Evolutionary conservation across 2,797 vertebrate species (phyloP), one percentile per base, ranked within the genome.

Genomic region (Parambassis ranga): DNA sequence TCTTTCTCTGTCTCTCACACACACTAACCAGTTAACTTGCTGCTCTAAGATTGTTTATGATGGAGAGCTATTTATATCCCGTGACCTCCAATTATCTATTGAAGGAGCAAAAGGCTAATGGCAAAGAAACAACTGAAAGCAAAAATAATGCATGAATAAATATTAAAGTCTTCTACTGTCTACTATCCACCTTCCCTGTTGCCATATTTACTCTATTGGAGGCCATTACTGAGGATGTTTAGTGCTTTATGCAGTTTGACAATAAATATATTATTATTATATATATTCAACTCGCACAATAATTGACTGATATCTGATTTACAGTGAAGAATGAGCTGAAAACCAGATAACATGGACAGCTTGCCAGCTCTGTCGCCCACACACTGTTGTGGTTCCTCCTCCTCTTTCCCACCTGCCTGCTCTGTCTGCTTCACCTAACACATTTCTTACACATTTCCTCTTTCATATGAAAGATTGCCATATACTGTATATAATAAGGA

Each of bases 371-470:
- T 1, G 38, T 15, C 50, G 35, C 66, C 74, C 72, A 69, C 76
- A 37, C 71, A 39, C 38, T 7, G 53, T 28, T 48, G 27, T 31
- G 32, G 47, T 36, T 66, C 61, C 73, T 70, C 56, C 15, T 44
- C 59, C 46, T 24, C 46, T 50, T 66, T 41, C 58, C 80, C 85
- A 80, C 77, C 77, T 57, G 70, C 59, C 55, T 47, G 77, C 68
- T 52, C 62, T 70, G 53, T 71, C 77, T 73, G 70, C 65, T 73
- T 71, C 65, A 13, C 62, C 50, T 20, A 11, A 61, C 71, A 72
- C 61, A 5, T 57, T 31, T 58, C 50, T 49, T 15, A 50, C 65
- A 75, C 56, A 28, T 43, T 57, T 69, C 63, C 77, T 41, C 42
- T 68, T 24, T 16, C 31, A 14, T 22, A 7, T 31, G 52, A 63